These are phyloP conservation scores for Pollicipes pollicipes DNA, from an alignment of 1,140 invertebrate species.

Conservation along the genomic window DNA sequence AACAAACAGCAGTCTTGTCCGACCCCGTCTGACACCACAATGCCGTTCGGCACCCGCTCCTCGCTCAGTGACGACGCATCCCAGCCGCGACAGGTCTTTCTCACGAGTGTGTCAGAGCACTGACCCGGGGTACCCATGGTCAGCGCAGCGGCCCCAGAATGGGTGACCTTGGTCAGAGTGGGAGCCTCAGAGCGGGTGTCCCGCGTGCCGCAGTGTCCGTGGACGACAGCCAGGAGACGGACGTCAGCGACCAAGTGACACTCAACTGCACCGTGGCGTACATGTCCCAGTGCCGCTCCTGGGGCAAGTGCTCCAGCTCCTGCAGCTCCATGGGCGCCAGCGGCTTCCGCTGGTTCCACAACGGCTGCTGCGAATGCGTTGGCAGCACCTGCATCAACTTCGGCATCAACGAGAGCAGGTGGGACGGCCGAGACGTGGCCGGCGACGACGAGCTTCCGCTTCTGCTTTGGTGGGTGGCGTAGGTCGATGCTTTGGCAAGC, in stretches of 20 bases:
- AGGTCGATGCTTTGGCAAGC: neutral
- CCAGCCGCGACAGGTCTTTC: too few relatives aligned
- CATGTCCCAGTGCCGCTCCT: slow-evolving; percentile 73
- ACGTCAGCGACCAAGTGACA: slow-evolving; percentile 26
- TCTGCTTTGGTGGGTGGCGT: neutral
- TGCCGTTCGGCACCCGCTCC: too few relatives aligned
- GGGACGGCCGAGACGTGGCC: slow-evolving; percentile 10
- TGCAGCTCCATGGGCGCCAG: slow-evolving; percentile 58
- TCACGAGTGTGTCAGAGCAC: too few relatives aligned
- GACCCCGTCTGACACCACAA: too few relatives aligned
- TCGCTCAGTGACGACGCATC: too few relatives aligned
- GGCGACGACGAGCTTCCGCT: too few relatives aligned
- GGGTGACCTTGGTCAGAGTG: too few relatives aligned
- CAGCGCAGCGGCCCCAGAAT: too few relatives aligned
- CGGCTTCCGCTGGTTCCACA: slow-evolving; percentile 78
- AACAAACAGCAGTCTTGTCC: too few relatives aligned
- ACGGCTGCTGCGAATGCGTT: slow-evolving; percentile 87
- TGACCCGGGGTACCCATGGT: too few relatives aligned
- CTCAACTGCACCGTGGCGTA: slow-evolving; percentile 85
- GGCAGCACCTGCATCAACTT: slow-evolving; percentile 77
- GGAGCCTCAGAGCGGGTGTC: too few relatives aligned
- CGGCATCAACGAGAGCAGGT: slow-evolving; percentile 70
- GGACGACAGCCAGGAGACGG: neutral
- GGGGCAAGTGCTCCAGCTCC: slow-evolving; percentile 60
- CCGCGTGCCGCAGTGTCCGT: neutral